Percentiles rank a stretch among this genome's conserved stretches.
Conservation (phyloP, 2,797 vertebrate genomes). For the Poeciliopsis turneri region DNA sequence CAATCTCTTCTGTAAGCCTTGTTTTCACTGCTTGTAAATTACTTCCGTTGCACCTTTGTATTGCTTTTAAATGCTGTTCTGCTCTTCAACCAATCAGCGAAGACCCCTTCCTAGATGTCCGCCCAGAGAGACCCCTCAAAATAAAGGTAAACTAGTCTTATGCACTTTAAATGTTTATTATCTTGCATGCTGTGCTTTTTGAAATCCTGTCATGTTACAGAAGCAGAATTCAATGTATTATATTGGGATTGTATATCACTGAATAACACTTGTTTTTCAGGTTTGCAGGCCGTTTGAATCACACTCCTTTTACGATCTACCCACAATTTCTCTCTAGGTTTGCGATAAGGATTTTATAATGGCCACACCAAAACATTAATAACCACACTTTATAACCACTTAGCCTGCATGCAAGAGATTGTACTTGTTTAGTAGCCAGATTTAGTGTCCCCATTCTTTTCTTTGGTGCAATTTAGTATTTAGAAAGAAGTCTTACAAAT, state of each 20-base stretch:
- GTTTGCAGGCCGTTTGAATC: too few species aligned
- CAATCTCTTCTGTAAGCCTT: constrained; percentile 42
- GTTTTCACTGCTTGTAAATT: constrained; percentile 1
- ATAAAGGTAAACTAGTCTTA: constrained; percentile 48
- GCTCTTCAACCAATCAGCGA: constrained; percentile 36
- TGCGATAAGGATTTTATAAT: too few species aligned
- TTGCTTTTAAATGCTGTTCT: background rate
- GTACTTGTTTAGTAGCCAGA: background rate
- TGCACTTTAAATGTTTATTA: background rate
- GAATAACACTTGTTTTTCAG: background rate
- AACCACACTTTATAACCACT: too few species aligned
- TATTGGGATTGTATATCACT: background rate
- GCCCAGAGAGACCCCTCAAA: constrained; percentile 28
- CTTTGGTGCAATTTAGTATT: background rate
- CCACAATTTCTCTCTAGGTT: too few species aligned
- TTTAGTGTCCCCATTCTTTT: background rate
- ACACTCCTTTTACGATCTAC: too few species aligned
- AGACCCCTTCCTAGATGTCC: constrained; percentile 24
- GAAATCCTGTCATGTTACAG: background rate
- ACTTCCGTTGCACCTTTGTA: background rate
- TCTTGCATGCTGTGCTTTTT: background rate
- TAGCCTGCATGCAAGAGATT: background rate
- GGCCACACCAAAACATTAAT: too few species aligned
- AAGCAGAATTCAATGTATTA: background rate
- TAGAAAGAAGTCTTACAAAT: background rate